Percentiles rank a stretch among this genome's conserved stretches.
Evolutionary conservation across 2,888 invertebrate species (phyloP).

Genomic region (Eupithecia subfuscata): DNA sequence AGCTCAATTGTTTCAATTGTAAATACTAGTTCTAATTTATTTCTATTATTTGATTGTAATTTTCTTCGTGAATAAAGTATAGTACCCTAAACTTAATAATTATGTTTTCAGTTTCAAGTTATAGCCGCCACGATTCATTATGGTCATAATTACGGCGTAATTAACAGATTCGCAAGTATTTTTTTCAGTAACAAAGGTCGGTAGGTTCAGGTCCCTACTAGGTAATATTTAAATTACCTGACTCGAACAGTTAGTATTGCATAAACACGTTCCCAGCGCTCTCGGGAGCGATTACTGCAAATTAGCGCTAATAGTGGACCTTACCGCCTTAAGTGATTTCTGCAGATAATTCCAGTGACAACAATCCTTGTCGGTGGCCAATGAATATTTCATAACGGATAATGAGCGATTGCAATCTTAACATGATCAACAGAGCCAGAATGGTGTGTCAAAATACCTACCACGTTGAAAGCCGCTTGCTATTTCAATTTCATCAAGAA

Average conservation of each 20-base stretch:
- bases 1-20: too few species aligned
- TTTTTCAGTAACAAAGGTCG: not conserved
- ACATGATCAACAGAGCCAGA: constrained; percentile 33
- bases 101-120: not conserved
- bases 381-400: constrained; percentile 78
- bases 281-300: constrained; percentile 79
- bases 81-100: too few species aligned
- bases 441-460: constrained; percentile 34
- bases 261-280: constrained; percentile 58
- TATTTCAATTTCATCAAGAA: not conserved
- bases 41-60: too few species aligned
- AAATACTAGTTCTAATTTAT: too few species aligned
- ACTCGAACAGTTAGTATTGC: constrained; percentile 33
- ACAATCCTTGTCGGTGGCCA: constrained; percentile 72
- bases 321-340: constrained; percentile 69
- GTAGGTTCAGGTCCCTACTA: not conserved
- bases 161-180: not conserved
- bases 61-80: too few species aligned
- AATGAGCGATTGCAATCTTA: constrained; percentile 59
- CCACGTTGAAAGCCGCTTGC: constrained; percentile 9
- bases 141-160: not conserved
- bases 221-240: constrained; percentile 26
- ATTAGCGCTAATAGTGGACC: constrained; percentile 69
- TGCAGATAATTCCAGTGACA: constrained; percentile 75
- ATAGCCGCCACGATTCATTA: not conserved